Conservation (phyloP, 2,797 vertebrate genomes). For the Synaphobranchus kaupii region DNA sequence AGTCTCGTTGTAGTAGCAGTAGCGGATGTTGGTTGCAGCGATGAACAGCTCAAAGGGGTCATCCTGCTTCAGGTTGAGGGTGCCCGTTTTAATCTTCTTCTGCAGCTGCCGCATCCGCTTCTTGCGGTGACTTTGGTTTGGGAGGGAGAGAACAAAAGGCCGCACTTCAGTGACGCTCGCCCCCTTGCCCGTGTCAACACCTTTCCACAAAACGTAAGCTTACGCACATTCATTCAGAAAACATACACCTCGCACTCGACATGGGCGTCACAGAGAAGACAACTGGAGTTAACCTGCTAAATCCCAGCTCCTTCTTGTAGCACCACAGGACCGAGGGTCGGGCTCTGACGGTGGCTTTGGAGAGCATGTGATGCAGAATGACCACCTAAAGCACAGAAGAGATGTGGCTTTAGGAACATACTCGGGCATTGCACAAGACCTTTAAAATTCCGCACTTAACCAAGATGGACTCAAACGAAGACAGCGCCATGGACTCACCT, state of each 20-base stretch:
- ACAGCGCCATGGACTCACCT: conserved; percentile 68
- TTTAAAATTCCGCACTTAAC: background rate
- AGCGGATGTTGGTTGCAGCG: conserved; percentile 96
- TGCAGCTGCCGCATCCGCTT: conserved; percentile 97
- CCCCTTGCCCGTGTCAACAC: background rate
- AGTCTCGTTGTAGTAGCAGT: conserved; percentile 98
- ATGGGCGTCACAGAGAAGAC: background rate
- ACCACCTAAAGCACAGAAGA: conserved; percentile 79
- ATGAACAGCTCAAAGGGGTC: conserved; percentile 96
- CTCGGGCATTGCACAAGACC: background rate
- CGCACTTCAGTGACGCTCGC: conserved; percentile 2
- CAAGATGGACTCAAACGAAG: background rate
- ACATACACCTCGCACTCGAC: background rate
- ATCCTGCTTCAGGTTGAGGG: conserved; percentile 88
- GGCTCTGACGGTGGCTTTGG: conserved; percentile 89
- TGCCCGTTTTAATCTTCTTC: conserved; percentile 95
- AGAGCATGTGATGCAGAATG: conserved; percentile 97
- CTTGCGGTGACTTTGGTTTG: conserved; percentile 83
- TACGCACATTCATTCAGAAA: background rate
- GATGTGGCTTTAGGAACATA: background rate
- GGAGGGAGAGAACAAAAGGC: background rate
- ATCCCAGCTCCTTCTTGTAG: conserved; percentile 96
- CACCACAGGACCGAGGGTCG: conserved; percentile 96
- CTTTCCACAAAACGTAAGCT: background rate
- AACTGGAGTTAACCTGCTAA: conserved; percentile 83